Evolutionary conservation across 2,888 invertebrate genomes (phyloP), one percentile per base, ranked within the genome.

Genomic region (Augochlorella aurata): DNA sequence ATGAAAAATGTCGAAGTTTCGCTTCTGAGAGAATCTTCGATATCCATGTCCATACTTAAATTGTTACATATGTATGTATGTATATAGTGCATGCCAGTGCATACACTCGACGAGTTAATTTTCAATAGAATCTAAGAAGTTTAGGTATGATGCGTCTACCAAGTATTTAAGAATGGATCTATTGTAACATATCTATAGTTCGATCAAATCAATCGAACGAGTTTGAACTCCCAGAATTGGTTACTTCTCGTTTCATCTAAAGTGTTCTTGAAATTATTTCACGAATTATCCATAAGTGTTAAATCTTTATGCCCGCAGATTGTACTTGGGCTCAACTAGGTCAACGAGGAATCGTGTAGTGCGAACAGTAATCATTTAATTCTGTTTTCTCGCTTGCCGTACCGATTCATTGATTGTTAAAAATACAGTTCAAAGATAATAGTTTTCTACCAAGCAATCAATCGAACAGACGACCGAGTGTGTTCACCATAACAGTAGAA

Each of bases 281-380:
- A 72, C 18, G 58, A 69, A 61, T 83, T 72, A 78, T 70, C 61
- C 63, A 71, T 79, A 82, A 82, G 80, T 80, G 72, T 58, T 73
- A 68, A 72, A 82, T 81, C 58, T 82, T 78, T 69, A 68, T 58
- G 74, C 78, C 52, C 7, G 50, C 58, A 72, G 50, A 72, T 38
- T 38, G 38, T 68, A 65, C 9, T 18, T 52, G 24, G 45, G 58
- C 44, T 65, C 63, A 88, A 82, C 54, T 85, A 81, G 83, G 83
- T 83, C 80, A 84, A 61, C 71, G 75, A 74, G 58, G 73, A 76
- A 58, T 76, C 45, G 63, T 82, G 58, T 79, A 63, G 66, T 70
- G 54, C 49, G 58, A 82, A 50, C 65, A 71, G 63, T 67, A 70
- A 58, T 74, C 69, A 54, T 76, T 76, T 75, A 16, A 38, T 75